Percentiles rank a stretch among this genome's conserved stretches.
phyloP scores from a whole-genome alignment of 2,113 vertebrate genomes.

The Pycnonotus jocosus region DNA sequence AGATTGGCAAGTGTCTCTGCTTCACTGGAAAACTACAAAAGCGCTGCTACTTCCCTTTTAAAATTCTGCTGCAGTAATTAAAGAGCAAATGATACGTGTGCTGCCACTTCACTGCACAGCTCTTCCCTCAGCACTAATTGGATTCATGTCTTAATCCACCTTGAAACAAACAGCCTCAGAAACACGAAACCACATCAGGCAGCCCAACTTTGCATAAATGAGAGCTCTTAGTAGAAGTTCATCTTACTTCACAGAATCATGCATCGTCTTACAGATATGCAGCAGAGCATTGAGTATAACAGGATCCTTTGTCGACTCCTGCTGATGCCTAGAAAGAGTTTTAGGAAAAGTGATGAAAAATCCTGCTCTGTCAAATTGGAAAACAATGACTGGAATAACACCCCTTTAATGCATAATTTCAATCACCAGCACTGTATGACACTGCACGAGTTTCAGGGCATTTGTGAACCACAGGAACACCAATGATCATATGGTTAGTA shows the following conservation, averaged over 20 bases:
- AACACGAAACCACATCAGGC: background rate
- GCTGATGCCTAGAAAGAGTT: conserved; percentile 81
- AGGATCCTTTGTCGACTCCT: conserved; percentile 90
- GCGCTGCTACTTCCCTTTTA: background rate
- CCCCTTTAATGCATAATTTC: rapidly evolving
- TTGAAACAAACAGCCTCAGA: background rate
- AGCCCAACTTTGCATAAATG: background rate
- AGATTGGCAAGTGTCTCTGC: background rate
- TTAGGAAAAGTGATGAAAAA: background rate
- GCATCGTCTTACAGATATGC: conserved; percentile 97
- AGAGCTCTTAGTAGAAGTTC: background rate
- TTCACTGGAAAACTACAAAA: background rate
- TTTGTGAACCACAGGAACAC: background rate
- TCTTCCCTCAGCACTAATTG: background rate
- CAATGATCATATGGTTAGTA: background rate
- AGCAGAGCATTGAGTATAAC: conserved; percentile 96
- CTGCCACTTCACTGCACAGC: background rate
- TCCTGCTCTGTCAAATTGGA: background rate
- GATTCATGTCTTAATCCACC: conserved; percentile 15
- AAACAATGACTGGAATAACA: background rate
- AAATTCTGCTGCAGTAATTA: background rate
- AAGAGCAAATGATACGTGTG: background rate
- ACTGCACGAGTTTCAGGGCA: background rate
- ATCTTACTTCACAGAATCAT: conserved; percentile 96
- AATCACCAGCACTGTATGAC: background rate